Conservation (phyloP, 2,888 invertebrate species). For the Volucella inanis region DNA sequence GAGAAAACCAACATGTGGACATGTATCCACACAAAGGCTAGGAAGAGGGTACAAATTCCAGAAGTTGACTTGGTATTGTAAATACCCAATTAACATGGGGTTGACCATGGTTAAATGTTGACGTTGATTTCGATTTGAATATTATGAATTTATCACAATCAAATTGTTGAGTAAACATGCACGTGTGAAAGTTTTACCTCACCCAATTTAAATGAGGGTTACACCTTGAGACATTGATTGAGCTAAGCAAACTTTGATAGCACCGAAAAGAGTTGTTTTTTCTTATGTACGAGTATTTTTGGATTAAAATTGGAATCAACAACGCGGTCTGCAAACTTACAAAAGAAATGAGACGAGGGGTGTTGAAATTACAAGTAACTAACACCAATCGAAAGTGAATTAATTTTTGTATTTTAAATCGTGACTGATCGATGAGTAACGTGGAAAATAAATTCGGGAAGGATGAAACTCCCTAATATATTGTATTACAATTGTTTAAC, state of each 20-base stretch:
- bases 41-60: not conserved
- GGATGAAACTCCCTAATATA: too few species aligned
- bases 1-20: too few species aligned
- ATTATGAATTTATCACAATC: not conserved
- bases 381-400: too few species aligned
- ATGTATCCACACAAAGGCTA: too few species aligned
- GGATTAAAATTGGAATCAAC: too few species aligned
- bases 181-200: conserved; percentile 62
- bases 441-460: too few species aligned
- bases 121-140: conserved; percentile 18
- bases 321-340: too few species aligned
- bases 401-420: too few species aligned
- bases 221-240: conserved; percentile 50
- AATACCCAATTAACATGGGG: not conserved
- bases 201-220: conserved; percentile 33
- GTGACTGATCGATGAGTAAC: too few species aligned
- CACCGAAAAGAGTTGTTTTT: not conserved
- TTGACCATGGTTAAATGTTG: conserved; percentile 3
- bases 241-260: not conserved
- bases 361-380: too few species aligned
- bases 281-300: not conserved
- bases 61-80: not conserved
- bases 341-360: too few species aligned
- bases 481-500: too few species aligned
- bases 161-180: conserved; percentile 60